phyloP scores from a whole-genome alignment of 2,888 invertebrate genomes.

The Campoletis raptor region DNA sequence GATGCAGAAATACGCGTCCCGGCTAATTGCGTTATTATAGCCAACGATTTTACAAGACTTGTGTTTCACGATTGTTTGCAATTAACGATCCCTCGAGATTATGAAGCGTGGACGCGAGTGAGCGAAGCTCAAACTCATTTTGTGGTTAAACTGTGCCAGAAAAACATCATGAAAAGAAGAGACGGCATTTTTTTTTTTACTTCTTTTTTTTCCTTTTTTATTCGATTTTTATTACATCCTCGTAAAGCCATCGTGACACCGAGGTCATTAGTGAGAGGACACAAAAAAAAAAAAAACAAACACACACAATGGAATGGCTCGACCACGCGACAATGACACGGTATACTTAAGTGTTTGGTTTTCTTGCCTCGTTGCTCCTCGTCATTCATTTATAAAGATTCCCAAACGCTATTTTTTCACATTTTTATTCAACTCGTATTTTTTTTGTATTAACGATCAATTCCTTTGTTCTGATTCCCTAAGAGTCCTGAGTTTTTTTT shows the following conservation, averaged over 20 bases:
- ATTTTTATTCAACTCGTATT: background rate
- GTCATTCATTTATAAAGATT: background rate
- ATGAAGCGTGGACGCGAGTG: background rate
- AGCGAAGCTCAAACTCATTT: constrained; percentile 17
- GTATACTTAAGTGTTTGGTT: constrained; percentile 41
- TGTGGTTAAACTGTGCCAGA: background rate
- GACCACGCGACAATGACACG: constrained; percentile 43
- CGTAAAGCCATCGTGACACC: constrained; percentile 32
- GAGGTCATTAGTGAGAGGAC: constrained; percentile 54
- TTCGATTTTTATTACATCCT: constrained; percentile 49
- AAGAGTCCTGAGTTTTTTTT: too few species aligned
- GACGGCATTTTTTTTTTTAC: background rate
- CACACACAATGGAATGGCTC: constrained; percentile 28
- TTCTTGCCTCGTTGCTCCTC: constrained; percentile 26
- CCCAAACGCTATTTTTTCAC: background rate
- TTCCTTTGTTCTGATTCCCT: background rate
- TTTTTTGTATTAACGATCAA: background rate
- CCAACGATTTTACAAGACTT: constrained; percentile 29
- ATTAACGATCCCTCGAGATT: constrained; percentile 7
- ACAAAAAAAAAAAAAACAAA: background rate
- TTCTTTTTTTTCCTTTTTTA: constrained; percentile 4
- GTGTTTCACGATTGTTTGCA: constrained; percentile 32
- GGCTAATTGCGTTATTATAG: constrained; percentile 42
- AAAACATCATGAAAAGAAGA: background rate
- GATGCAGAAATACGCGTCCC: constrained; percentile 10